A percentile compares a stretch with the other conserved stretches of the same genome.
Conservation (phyloP, 2,888 invertebrate genomes). For the Eilema sororculum region DNA sequence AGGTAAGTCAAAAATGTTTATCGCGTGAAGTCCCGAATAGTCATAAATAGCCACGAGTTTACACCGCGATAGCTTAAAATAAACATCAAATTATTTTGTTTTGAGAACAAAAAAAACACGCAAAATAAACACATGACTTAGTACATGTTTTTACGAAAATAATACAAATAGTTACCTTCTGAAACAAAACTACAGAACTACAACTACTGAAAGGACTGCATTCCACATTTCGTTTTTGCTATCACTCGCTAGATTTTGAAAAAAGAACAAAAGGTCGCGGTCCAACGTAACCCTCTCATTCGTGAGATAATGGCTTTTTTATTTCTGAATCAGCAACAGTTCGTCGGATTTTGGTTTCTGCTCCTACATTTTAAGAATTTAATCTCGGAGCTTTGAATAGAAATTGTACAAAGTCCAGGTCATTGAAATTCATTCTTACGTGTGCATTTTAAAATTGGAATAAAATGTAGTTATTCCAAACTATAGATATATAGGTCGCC, state of each 20-base stretch:
- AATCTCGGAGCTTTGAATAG: neutral
- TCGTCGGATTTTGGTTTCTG: slow-evolving; percentile 41
- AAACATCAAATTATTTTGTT: too few relatives aligned
- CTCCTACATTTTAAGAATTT: slow-evolving; percentile 30
- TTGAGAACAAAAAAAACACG: too few relatives aligned
- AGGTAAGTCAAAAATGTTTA: too few relatives aligned
- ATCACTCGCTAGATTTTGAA: slow-evolving; percentile 45
- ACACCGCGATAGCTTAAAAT: too few relatives aligned
- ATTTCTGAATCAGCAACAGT: slow-evolving; percentile 52
- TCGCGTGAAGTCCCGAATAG: too few relatives aligned
- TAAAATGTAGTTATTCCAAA: neutral
- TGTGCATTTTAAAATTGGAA: neutral
- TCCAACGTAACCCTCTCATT: slow-evolving; percentile 45
- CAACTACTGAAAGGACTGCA: neutral
- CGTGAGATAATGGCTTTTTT: slow-evolving; percentile 55
- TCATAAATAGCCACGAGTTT: too few relatives aligned
- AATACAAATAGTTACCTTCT: too few relatives aligned
- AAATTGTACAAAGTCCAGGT: neutral
- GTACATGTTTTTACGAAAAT: too few relatives aligned
- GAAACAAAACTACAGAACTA: neutral
- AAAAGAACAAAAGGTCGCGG: slow-evolving; percentile 46
- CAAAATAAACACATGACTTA: too few relatives aligned
- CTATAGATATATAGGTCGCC: too few relatives aligned
- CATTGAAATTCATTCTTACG: neutral
- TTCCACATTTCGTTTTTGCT: slow-evolving; percentile 29